Evolutionary conservation across 2,797 vertebrate species (phyloP).

Genomic region (Cryptoprocta ferox): DNA sequence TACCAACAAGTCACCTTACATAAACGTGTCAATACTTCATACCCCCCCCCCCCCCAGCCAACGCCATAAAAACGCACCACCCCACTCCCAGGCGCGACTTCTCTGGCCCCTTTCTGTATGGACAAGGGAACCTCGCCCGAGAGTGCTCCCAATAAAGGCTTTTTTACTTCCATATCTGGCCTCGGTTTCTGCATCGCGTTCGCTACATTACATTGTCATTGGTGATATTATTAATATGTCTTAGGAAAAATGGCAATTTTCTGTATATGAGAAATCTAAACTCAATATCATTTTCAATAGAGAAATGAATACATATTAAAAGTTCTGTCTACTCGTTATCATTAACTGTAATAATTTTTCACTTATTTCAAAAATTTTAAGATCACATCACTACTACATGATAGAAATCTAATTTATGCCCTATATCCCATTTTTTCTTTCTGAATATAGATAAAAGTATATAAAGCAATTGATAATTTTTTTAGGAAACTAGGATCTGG

Average conservation of each 20-base stretch:
- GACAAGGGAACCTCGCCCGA: too few species aligned
- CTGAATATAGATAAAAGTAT: not conserved
- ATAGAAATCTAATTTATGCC: not conserved
- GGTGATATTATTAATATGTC: not conserved
- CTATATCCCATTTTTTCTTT: not conserved
- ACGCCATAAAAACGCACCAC: too few species aligned
- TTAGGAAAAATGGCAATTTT: not conserved
- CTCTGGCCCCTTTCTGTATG: too few species aligned
- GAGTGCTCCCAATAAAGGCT: too few species aligned
- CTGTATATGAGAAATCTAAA: not conserved
- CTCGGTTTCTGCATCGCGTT: too few species aligned
- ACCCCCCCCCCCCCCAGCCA: too few species aligned
- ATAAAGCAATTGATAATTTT: not conserved
- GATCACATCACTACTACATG: not conserved
- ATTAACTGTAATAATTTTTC: not conserved
- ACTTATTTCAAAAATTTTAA: not conserved
- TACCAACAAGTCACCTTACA: too few species aligned
- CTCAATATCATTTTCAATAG: not conserved
- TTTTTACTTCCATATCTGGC: too few species aligned
- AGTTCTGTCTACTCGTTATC: not conserved
- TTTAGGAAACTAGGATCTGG: not conserved
- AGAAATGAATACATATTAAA: not conserved
- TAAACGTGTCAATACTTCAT: too few species aligned
- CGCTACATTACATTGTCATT: too few species aligned
- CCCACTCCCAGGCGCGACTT: too few species aligned